Evolutionary conservation across 2,113 vertebrate genomes (phyloP).

Genomic region (Henicopernis longicauda): DNA sequence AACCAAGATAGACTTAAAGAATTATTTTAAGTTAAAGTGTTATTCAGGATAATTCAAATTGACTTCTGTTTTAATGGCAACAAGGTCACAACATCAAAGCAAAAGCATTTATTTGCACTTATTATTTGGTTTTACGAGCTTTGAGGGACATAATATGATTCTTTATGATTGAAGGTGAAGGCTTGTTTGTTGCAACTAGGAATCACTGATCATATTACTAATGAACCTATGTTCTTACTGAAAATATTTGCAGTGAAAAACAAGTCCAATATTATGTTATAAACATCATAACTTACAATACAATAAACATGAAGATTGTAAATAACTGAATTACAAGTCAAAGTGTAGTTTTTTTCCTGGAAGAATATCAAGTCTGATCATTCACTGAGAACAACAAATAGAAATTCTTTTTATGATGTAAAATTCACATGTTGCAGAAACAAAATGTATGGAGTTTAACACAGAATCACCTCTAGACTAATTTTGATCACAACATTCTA

Average conservation of each 20-base stretch:
- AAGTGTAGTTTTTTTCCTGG: not conserved
- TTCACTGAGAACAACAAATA: not conserved
- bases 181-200: not conserved
- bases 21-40: not conserved
- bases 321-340: not conserved
- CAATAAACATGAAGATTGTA: not conserved
- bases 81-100: not conserved
- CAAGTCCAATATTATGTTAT: not conserved
- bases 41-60: not conserved
- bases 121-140: not conserved
- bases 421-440: not conserved
- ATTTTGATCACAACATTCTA: not conserved
- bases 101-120: not conserved
- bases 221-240: not conserved
- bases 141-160: not conserved
- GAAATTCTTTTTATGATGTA: not conserved
- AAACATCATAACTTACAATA: not conserved
- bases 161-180: not conserved
- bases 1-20: not conserved
- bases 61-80: not conserved
- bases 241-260: not conserved
- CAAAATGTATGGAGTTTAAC: not conserved
- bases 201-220: not conserved
- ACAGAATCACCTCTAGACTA: not conserved
- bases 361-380: not conserved